Evolutionary conservation across 2,113 vertebrate genomes (phyloP), one percentile per base, ranked within the genome.

Genomic region (Phoenicopterus ruber): DNA sequence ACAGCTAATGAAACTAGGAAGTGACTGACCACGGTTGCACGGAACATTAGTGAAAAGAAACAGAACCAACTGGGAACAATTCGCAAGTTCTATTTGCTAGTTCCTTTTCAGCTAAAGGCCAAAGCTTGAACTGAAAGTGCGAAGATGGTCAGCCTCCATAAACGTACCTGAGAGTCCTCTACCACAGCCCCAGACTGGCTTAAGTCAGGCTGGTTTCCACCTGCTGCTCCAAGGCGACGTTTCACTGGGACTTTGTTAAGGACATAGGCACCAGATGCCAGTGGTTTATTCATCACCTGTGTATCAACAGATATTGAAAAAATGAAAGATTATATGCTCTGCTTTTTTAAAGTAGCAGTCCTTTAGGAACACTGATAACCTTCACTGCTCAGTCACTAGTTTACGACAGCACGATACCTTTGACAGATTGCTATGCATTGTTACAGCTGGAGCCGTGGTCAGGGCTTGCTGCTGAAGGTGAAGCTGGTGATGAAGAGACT

Each of bases 161-260:
- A 7, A 52, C 97, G 11, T 97, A 99, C 99, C 98, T 97, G 96
- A 63, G 98, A 95, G 19, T 98, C 88, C 63, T 99, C 99, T 12
- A 52, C 86, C 8, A 55, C 95, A 73, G 98, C 50, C 95, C 97
- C 98, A 4, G 98, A 67, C 78, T 98, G 97, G 92, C 96, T 98
- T 77, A 97, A 24, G 82, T 99, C 99, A 7, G 96, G 70, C 94
- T 98, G 98, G 96, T 65, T 98, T 84, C 96, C 95, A 71, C 95
- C 88, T 15, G 86, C 80, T 76, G 97, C 96, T 96, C 98, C 98
- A 29, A 98, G 97, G 54, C 99, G 99, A 89, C 98, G 98, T 82
- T 99, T 99, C 70, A 98, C 98, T 3, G 98, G 96, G 71, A 98
- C 98, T 66, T 99, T 99, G 95, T 99, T 99, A 49, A 99, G 97